A percentile compares a stretch with the other conserved stretches of the same genome.
Evolutionary conservation across 2,888 invertebrate species (phyloP).

Genomic region (Drosophila bunnanda): DNA sequence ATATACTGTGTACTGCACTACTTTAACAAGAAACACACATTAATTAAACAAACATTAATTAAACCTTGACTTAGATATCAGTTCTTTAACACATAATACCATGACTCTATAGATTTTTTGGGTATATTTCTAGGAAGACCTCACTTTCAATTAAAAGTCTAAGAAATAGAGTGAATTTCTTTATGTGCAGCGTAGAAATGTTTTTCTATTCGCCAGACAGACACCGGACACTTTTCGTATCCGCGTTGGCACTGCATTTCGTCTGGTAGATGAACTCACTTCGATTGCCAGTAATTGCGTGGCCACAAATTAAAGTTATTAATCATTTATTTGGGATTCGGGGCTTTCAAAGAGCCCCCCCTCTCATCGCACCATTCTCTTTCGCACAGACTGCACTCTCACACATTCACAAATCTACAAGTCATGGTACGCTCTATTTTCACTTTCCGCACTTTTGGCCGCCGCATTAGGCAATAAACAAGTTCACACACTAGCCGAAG

Average conservation of each 20-base stretch:
- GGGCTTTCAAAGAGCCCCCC: not conserved
- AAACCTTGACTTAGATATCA: too few species aligned
- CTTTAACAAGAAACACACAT: too few species aligned
- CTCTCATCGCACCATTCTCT: not conserved
- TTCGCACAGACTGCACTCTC: constrained; percentile 23
- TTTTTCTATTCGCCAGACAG: constrained; percentile 4
- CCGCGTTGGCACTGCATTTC: not conserved
- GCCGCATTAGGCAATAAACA: not conserved
- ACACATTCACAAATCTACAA: constrained; percentile 69
- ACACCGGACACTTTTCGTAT: not conserved
- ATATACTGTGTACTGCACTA: too few species aligned
- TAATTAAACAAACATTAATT: too few species aligned
- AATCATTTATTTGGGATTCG: constrained; percentile 15
- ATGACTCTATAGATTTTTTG: too few species aligned
- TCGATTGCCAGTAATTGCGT: not conserved
- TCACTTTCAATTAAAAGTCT: not conserved
- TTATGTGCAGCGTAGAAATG: not conserved
- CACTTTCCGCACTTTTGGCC: constrained; percentile 26
- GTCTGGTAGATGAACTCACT: not conserved
- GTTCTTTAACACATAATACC: too few species aligned
- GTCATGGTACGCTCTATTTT: constrained; percentile 68
- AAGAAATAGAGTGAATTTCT: not conserved
- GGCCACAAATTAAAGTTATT: not conserved
- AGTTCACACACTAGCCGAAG: not conserved
- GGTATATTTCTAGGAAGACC: too few species aligned